phyloP scores from a whole-genome alignment of 2,888 invertebrate species.

The Lomographa bimaculata region DNA sequence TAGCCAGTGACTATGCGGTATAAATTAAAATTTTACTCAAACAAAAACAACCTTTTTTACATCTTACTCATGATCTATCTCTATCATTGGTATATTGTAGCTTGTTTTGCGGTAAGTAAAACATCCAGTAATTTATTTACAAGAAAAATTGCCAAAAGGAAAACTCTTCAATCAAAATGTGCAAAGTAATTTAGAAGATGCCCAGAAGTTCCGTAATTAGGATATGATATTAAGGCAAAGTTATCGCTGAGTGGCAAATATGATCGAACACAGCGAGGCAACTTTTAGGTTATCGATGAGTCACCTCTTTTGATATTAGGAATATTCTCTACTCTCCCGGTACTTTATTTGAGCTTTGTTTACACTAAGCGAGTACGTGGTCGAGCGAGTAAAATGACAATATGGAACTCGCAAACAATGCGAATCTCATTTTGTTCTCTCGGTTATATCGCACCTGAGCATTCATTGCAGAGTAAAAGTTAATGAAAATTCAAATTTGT shows the following conservation, averaged over 20 bases:
- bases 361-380: not conserved
- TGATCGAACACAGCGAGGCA: constrained; percentile 21
- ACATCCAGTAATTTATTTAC: no score
- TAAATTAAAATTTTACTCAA: no score
- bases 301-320: constrained; percentile 20
- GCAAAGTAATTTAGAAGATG: constrained; percentile 25
- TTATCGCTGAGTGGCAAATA: constrained; percentile 18
- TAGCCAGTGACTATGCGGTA: no score
- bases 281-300: constrained; percentile 23
- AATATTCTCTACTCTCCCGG: constrained; percentile 7
- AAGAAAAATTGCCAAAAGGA: constrained; percentile 10
- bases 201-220: constrained; percentile 23
- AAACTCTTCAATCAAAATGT: constrained; percentile 24
- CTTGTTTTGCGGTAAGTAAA: no score
- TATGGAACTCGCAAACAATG: no score
- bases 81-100: no score
- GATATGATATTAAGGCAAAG: constrained; percentile 21
- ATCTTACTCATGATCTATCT: no score
- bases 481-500: no score
- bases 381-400: not conserved
- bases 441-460: no score
- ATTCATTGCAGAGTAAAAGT: no score
- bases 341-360: not conserved
- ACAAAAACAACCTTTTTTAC: no score
- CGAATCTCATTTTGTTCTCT: no score